Base-by-base conservation (phyloP, 2,888 invertebrate genomes). In the Meiosimyza decipiens region DNA sequence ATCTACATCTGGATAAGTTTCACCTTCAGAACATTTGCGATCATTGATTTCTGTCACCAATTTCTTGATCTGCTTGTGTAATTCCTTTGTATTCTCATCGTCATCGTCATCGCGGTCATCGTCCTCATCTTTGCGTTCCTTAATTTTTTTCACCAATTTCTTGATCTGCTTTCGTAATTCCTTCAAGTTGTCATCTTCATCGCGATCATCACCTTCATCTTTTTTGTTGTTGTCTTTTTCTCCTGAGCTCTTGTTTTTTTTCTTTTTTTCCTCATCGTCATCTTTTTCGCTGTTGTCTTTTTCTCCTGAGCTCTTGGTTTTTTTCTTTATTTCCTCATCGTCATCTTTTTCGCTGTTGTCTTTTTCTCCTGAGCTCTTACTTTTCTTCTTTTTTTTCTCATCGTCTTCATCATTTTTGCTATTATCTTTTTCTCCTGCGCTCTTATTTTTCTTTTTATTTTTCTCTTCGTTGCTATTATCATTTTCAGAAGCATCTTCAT, bases 1-100 rank as follows among this genome's bases (percentile, higher is more conserved):
- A 15, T 70, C 75, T 6, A 80, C 78, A 79, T 84, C 84, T 5
- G 84, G 81, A 67, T 78, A 79, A 6, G 79, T 51, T 18, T 83
- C 83, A 16, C 81, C 80, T 67, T 83, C 79, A 13, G 81, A 77
- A 71, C 84, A 85, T 40, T 81, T 76, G 4, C 76, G 76, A 4
- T 79, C 78, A 33, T 81, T 75, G 4, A 77, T 74, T 3, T 79
- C 78, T 55, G 77, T 81, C 0, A 83, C 74, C 66, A 81, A 79
- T 73, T 84, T 82, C 5, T 77, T 33, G 5, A 84, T 76, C 13
- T 79, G 75, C 74, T 83, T 84, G 1, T 82, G 74, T 18, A 75
- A 73, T 40, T 81, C 72, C 52, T 78, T 80, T 22, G n/a, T 40
- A 15, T 49, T 33, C 1, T 66, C 65, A 3, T 73, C 71, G 12